phyloP scores from a whole-genome alignment of 2,888 invertebrate genomes.

The Phrixothrix hirtus region DNA sequence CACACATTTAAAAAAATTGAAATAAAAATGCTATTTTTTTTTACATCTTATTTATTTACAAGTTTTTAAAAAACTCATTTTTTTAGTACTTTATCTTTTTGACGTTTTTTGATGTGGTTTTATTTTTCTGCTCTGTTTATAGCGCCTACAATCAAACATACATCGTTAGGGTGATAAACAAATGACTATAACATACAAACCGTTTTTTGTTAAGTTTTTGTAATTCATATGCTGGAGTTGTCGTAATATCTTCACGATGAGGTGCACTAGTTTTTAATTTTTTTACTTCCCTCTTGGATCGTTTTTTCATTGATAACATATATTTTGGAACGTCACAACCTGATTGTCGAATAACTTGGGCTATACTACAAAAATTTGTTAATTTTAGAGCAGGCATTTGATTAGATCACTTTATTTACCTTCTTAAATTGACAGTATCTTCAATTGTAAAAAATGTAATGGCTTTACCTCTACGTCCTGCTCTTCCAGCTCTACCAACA shows the following conservation, averaged over 20 bases:
- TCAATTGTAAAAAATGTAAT: conserved; percentile 93
- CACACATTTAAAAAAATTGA: too few relatives aligned
- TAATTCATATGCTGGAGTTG: conserved; percentile 56
- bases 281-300: conserved; percentile 64
- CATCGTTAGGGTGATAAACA: too few relatives aligned
- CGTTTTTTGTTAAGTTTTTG: conserved; percentile 5
- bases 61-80: not conserved
- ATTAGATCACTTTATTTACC: too few relatives aligned
- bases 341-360: conserved; percentile 85
- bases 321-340: conserved; percentile 93
- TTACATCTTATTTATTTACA: not conserved
- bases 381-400: conserved; percentile 6
- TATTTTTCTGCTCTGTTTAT: not conserved
- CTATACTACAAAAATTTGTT: conserved; percentile 66
- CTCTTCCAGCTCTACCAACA: conserved; percentile 88
- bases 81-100: not conserved
- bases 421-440: conserved; percentile 83
- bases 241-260: conserved; percentile 68
- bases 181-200: conserved; percentile 1
- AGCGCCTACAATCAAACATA: not conserved
- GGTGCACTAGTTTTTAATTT: conserved; percentile 65
- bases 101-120: not conserved
- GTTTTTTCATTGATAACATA: conserved; percentile 77
- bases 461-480: conserved; percentile 85
- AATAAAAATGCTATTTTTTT: too few relatives aligned